Evolutionary conservation across 2,888 invertebrate species (phyloP).

Genomic region (Embidobia sp.): DNA sequence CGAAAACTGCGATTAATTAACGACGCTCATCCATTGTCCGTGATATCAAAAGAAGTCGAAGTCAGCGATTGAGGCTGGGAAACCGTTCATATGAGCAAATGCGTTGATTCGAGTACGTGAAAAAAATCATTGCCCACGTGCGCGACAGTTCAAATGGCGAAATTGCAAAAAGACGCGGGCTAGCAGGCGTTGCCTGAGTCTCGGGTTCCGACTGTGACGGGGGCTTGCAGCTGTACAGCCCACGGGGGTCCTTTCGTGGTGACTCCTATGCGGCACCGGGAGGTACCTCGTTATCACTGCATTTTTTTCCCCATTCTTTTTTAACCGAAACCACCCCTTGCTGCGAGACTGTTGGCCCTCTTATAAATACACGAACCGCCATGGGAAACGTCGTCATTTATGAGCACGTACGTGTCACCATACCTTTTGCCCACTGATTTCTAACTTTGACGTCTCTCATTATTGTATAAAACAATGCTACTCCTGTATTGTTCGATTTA

Average conservation of each 20-base stretch:
- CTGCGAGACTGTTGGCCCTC: conserved; percentile 61
- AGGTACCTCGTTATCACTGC: conserved; percentile 79
- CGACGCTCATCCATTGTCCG: conserved; percentile 1
- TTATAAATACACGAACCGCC: conserved; percentile 63
- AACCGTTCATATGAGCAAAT: conserved; percentile 73
- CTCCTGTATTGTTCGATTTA: no score
- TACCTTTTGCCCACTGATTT: conserved; percentile 15
- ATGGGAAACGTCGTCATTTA: conserved; percentile 72
- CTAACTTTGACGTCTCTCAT: conserved; percentile 49
- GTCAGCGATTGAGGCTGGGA: not conserved
- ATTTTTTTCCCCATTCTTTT: conserved; percentile 69
- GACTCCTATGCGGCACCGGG: conserved; percentile 68
- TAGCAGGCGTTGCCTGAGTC: conserved; percentile 56
- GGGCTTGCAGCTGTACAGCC: conserved; percentile 68
- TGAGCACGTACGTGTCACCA: conserved; percentile 66
- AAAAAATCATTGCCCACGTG: conserved; percentile 71
- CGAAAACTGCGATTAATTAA: conserved; percentile 23
- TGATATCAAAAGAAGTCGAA: conserved; percentile 11
- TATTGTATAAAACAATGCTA: conserved; percentile 47
- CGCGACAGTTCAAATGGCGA: conserved; percentile 66
- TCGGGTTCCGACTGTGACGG: conserved; percentile 53
- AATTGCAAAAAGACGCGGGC: conserved; percentile 76
- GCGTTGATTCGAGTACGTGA: conserved; percentile 37
- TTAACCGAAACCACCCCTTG: conserved; percentile 66
- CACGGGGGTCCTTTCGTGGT: conserved; percentile 58